phyloP scores from a whole-genome alignment of 2,797 vertebrate species.

The Gymnodraco acuticeps region DNA sequence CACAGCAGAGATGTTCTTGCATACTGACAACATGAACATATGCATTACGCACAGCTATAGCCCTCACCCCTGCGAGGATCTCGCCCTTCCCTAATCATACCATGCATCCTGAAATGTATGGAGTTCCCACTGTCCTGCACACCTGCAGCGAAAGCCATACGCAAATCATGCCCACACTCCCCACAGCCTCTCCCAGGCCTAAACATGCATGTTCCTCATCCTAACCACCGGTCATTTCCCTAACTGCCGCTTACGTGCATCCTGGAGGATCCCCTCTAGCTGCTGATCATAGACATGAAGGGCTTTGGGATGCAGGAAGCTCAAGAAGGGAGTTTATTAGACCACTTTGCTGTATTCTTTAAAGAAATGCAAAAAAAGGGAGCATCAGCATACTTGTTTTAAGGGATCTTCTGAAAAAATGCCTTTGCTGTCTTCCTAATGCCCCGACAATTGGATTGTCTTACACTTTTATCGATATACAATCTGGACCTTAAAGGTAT shows the following conservation, averaged over 20 bases:
- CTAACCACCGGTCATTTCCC: constrained; percentile 79
- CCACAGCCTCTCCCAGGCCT: constrained; percentile 35
- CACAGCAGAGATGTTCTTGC: constrained; percentile 13
- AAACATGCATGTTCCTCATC: constrained; percentile 59
- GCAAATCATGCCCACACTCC: constrained; percentile 38
- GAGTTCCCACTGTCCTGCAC: constrained; percentile 27
- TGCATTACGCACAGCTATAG: constrained; percentile 54
- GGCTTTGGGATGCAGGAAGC: constrained; percentile 35
- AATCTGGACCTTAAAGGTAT: neutral
- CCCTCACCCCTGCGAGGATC: constrained; percentile 34
- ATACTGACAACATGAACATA: constrained; percentile 37
- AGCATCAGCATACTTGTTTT: too few relatives aligned
- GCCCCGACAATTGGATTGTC: neutral
- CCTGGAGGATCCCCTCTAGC: constrained; percentile 38
- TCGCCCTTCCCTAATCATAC: constrained; percentile 58
- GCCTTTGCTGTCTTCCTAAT: neutral
- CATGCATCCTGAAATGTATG: neutral
- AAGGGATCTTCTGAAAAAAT: too few relatives aligned
- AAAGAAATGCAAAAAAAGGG: neutral
- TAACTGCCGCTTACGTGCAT: constrained; percentile 65
- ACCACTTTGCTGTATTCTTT: constrained; percentile 3
- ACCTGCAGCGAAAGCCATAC: constrained; percentile 19
- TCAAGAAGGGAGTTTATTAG: constrained; percentile 7
- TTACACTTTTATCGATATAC: neutral
- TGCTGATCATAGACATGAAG: constrained; percentile 73